Base-by-base conservation (phyloP, 2,888 invertebrate species). In the Latrodectus hesperus region DNA sequence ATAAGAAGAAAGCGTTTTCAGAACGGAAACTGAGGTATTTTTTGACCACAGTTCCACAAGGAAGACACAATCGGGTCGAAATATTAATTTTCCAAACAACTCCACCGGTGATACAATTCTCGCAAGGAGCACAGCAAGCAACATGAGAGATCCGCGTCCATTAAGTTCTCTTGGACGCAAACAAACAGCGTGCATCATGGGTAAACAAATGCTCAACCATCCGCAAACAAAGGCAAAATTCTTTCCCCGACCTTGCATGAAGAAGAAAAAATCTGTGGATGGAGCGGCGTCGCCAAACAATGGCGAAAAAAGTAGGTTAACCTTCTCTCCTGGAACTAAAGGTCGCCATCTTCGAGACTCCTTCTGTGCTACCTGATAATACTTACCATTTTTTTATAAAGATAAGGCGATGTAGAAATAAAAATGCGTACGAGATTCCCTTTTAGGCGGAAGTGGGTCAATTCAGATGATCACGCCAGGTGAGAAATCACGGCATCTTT, bases 291-390 rank as follows among this genome's bases (percentile, higher is more conserved):
- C 60, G 26, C 75, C 72, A 49, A 49, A 71, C 80, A 72, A 78
- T 78, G 60, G 60, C 52, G 52, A n/a, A 26, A 72, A 49, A 78
- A 72, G 73, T 78, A 60, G 78, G 78, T 72, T 78, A 78, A 84
- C 78, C 78, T 78, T 65, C 76, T 80, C 64, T 67, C 64, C 60
- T 52, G 65, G 70, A 26, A 60, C 53, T 72, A 84, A 84, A 77
- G 84, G 71, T 77, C 71, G 73, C 64, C 64, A 53, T 53, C 77
- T 65, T 67, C 67, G 22, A 64, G 17, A n/a, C 51, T 52, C 22
- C 17, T 10, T 60, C 51, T 11, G 9, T 26, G 26, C 60, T 52
- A 60, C 60, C n/a, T 60, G 60, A 14, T 60, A 60, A 16, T n/a
- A n/a, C n/a, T 60, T 60, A 16, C 60, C 10, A 12, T 60, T 60